Conservation (phyloP, 2,797 vertebrate genomes). For the Poeciliopsis presidionis region DNA sequence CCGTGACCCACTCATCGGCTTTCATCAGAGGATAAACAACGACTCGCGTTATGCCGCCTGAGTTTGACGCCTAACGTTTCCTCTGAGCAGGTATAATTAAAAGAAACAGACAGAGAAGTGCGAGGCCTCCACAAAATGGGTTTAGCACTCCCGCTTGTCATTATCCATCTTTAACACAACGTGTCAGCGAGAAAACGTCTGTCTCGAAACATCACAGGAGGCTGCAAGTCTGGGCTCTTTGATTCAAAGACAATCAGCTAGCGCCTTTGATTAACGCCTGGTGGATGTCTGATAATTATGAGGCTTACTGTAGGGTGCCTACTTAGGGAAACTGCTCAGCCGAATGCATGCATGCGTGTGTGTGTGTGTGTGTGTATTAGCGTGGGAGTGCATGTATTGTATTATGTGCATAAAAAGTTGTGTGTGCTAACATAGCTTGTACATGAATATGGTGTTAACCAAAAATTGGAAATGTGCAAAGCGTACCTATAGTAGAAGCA, state of each 20-base stretch:
- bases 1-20: conserved; percentile 32
- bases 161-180: conserved; percentile 46
- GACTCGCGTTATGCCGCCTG: conserved; percentile 9
- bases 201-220: conserved; percentile 56
- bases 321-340: conserved; percentile 4
- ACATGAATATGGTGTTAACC: background rate
- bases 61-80: conserved; percentile 30
- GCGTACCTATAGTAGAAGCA: background rate
- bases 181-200: conserved; percentile 28
- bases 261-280: conserved; percentile 66
- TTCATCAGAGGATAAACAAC: conserved; percentile 49
- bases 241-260: conserved; percentile 68
- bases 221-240: conserved; percentile 53
- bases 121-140: conserved; percentile 17
- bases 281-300: conserved; percentile 61
- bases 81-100: conserved; percentile 50
- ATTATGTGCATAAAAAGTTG: background rate
- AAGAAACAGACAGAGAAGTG: conserved; percentile 45
- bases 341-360: background rate
- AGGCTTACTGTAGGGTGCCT: conserved; percentile 33
- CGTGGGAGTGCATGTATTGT: background rate
- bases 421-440: background rate
- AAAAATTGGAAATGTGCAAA: conserved; percentile 13
- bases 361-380: background rate
- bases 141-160: conserved; percentile 29